Evolutionary conservation across 2,113 vertebrate species (phyloP).

Genomic region (Anarrhichthys ocellatus): DNA sequence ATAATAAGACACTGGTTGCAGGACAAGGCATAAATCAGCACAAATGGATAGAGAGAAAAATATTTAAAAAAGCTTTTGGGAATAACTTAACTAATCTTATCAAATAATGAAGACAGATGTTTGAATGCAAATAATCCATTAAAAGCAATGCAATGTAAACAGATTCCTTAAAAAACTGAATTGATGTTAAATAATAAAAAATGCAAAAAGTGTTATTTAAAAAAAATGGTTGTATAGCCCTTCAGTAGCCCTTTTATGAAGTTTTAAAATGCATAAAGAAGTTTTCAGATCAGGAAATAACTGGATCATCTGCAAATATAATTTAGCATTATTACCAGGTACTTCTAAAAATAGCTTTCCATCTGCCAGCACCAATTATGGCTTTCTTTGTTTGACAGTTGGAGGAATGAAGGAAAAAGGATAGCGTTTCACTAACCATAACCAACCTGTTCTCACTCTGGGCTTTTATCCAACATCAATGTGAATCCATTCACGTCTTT

Average conservation of each 20-base stretch:
- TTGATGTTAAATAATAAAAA: background rate
- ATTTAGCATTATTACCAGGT: background rate
- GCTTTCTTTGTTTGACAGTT: background rate
- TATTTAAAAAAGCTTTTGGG: background rate
- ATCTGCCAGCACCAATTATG: background rate
- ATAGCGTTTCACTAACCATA: background rate
- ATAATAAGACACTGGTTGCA: background rate
- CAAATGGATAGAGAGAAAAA: background rate
- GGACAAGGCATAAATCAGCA: background rate
- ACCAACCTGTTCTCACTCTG: background rate
- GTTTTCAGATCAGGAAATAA: background rate
- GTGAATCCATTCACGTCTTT: background rate
- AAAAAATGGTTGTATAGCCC: background rate
- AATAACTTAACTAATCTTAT: background rate
- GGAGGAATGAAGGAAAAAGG: background rate
- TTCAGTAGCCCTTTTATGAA: background rate
- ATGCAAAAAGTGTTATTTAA: background rate
- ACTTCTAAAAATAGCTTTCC: background rate
- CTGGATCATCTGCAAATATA: background rate
- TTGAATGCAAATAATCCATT: background rate
- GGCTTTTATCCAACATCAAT: background rate
- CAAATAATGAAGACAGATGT: background rate
- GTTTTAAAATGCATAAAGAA: background rate
- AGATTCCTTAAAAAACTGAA: background rate
- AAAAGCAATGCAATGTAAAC: background rate